phyloP scores from a whole-genome alignment of 2,113 vertebrate species.

The Thunnus maccoyii region DNA sequence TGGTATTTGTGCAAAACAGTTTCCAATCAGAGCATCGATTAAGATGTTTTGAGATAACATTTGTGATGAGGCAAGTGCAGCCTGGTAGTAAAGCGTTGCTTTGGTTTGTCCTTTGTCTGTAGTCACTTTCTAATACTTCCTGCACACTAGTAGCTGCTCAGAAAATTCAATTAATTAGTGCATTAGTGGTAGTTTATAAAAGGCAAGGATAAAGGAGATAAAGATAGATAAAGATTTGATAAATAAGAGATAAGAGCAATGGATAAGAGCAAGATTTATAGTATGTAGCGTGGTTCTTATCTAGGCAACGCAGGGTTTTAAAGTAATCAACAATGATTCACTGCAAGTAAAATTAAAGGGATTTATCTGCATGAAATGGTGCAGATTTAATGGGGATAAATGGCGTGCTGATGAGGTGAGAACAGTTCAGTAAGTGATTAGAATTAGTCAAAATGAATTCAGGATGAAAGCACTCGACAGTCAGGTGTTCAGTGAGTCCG shows the following conservation, averaged over 20 bases:
- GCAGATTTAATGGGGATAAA: constrained; percentile 58
- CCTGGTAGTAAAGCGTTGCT: neutral
- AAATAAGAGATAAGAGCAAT: constrained; percentile 56
- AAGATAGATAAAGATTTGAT: constrained; percentile 48
- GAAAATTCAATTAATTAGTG: constrained; percentile 61
- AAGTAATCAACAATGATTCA: constrained; percentile 62
- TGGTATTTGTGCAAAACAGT: constrained; percentile 27
- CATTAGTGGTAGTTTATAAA: constrained; percentile 56
- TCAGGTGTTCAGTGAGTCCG: neutral
- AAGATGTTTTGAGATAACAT: constrained; percentile 43
- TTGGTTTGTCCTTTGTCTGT: constrained; percentile 18
- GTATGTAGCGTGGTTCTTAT: constrained; percentile 52
- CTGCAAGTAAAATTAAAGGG: constrained; percentile 41
- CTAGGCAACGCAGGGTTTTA: constrained; percentile 40
- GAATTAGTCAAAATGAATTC: constrained; percentile 43
- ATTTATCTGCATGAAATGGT: constrained; percentile 60
- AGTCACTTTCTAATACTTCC: constrained; percentile 22
- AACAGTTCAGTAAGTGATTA: constrained; percentile 34
- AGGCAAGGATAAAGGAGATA: constrained; percentile 47
- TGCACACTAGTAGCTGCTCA: constrained; percentile 10
- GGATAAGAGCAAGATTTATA: constrained; percentile 68
- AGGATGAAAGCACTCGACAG: constrained; percentile 1
- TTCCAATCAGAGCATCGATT: constrained; percentile 21
- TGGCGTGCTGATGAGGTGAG: constrained; percentile 33
- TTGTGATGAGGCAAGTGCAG: neutral